Evolutionary conservation across 1,140 invertebrate genomes (phyloP).

Genomic region (Tetragonula clypearis): DNA sequence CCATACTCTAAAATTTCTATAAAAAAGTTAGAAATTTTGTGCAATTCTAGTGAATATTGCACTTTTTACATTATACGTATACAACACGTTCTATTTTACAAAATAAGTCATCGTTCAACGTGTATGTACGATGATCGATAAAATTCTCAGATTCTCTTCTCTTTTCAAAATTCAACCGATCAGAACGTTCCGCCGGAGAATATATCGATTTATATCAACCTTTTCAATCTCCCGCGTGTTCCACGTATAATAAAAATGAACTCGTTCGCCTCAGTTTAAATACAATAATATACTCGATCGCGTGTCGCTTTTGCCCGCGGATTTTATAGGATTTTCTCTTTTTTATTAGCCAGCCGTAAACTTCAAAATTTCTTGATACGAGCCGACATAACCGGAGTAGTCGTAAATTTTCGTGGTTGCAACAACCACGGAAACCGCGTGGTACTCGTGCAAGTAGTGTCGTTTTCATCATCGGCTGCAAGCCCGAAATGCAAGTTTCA

Average conservation of each 20-base stretch:
- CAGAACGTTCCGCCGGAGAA: neutral
- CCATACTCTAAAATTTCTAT: no score
- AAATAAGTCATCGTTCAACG: neutral
- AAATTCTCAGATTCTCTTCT: no score
- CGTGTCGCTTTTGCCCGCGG: neutral
- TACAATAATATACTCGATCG: constrained; percentile 7
- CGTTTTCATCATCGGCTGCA: neutral
- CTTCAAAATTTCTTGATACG: neutral
- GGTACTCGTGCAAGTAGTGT: neutral
- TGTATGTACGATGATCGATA: no score
- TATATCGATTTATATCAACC: neutral
- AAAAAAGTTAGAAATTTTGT: no score
- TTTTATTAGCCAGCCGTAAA: constrained; percentile 41
- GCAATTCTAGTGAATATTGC: no score
- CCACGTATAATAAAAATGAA: no score
- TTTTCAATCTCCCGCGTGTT: neutral
- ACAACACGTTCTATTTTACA: neutral
- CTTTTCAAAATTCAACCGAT: neutral
- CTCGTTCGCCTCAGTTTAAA: neutral
- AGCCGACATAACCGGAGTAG: neutral
- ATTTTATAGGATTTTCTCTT: constrained; percentile 23
- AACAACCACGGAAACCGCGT: neutral
- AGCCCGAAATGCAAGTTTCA: neutral
- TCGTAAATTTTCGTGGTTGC: neutral
- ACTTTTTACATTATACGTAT: no score